phyloP scores from a whole-genome alignment of 2,888 invertebrate genomes.

The Tenthredo livida region DNA sequence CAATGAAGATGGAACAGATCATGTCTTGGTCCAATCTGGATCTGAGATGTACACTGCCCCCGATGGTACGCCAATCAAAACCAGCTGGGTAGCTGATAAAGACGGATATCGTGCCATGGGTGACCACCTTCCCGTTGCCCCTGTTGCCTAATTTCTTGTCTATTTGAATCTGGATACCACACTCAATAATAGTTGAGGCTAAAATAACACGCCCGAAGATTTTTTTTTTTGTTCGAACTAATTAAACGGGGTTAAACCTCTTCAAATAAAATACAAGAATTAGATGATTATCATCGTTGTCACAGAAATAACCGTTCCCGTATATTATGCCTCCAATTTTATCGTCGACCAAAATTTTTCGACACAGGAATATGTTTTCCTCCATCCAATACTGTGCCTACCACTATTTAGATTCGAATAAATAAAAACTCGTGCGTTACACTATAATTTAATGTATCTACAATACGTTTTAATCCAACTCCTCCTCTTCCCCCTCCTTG shows the following conservation, averaged over 20 bases:
- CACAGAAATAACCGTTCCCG: not conserved
- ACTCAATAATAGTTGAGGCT: not conserved
- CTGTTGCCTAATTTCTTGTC: not conserved
- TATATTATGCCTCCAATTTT: not conserved
- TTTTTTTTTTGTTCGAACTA: not conserved
- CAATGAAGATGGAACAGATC: conserved; percentile 22
- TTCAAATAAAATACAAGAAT: not conserved
- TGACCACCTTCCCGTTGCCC: conserved; percentile 28
- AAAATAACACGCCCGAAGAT: not conserved
- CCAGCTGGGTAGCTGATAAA: conserved; percentile 37
- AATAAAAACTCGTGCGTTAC: not conserved
- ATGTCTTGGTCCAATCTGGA: conserved; percentile 42
- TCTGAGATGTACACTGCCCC: conserved; percentile 37
- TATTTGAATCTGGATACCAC: not conserved
- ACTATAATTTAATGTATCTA: not conserved
- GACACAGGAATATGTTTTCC: not conserved
- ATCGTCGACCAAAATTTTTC: not conserved
- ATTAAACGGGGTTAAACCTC: not conserved
- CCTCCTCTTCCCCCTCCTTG: not conserved
- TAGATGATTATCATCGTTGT: not conserved
- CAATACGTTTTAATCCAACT: not conserved
- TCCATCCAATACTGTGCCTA: not conserved
- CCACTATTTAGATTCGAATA: not conserved
- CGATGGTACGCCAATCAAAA: not conserved
- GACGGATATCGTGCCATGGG: conserved; percentile 35